phyloP scores from a whole-genome alignment of 2,113 vertebrate genomes.

The Globicephala melas region DNA sequence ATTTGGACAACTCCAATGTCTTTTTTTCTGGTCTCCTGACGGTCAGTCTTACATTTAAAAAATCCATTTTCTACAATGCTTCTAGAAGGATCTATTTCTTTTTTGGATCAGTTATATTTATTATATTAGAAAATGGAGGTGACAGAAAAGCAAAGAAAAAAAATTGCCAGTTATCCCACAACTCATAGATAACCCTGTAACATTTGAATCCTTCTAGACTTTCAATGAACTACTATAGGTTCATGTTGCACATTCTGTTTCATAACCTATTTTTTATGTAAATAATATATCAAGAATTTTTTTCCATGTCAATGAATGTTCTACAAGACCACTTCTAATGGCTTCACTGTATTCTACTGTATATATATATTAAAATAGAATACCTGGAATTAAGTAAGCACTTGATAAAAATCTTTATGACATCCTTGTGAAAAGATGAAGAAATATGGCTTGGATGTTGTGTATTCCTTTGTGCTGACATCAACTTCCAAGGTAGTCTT shows the following conservation, averaged over 20 bases:
- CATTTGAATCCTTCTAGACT: background rate
- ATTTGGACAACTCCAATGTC: background rate
- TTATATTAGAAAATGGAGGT: background rate
- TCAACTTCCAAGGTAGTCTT: slow-evolving; percentile 44
- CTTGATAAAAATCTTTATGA: slow-evolving; percentile 56
- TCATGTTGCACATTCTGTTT: background rate
- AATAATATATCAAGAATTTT: background rate
- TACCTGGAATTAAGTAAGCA: slow-evolving; percentile 60
- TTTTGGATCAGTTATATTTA: background rate
- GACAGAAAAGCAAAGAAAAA: background rate
- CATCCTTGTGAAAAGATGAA: slow-evolving; percentile 52
- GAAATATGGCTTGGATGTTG: slow-evolving; percentile 30
- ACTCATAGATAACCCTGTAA: background rate
- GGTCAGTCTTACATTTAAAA: background rate
- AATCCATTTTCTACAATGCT: background rate
- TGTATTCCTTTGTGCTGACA: slow-evolving; percentile 47
- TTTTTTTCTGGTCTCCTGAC: background rate
- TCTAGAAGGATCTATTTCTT: background rate
- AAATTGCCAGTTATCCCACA: background rate
- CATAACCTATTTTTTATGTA: slow-evolving; percentile 20
- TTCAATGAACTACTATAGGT: background rate
- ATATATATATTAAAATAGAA: background rate
- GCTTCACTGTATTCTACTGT: background rate
- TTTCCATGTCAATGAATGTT: background rate
- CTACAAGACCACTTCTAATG: background rate